Evolutionary conservation across 2,113 vertebrate genomes (phyloP).

Genomic region (Syrrhaptes paradoxus): DNA sequence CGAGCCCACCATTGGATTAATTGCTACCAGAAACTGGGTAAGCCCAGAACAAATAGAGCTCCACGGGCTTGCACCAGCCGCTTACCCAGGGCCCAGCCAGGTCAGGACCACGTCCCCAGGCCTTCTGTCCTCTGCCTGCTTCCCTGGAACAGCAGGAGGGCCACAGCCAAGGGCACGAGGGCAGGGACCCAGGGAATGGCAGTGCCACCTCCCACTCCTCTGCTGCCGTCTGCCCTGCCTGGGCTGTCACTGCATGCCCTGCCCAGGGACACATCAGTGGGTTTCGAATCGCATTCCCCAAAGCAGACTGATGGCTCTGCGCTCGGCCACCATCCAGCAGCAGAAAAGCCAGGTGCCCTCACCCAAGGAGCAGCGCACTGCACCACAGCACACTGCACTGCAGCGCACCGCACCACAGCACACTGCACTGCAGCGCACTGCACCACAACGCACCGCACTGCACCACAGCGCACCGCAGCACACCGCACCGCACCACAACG

Average conservation of each 20-base stretch:
- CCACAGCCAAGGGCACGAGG: neutral
- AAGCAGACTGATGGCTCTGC: accelerated
- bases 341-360: neutral
- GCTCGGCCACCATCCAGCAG: accelerated
- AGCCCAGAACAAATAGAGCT: neutral
- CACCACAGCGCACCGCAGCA: accelerated
- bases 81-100: accelerated
- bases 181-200: accelerated
- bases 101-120: neutral
- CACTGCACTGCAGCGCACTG: neutral
- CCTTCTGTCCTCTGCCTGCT: neutral
- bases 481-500: neutral
- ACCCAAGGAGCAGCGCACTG: accelerated
- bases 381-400: neutral
- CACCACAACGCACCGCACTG: too few species aligned
- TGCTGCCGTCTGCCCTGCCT: neutral
- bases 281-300: accelerated
- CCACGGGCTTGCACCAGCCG: neutral
- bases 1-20: accelerated
- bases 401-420: too few species aligned
- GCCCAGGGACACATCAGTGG: accelerated
- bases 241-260: neutral
- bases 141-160: neutral
- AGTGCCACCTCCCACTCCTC: neutral
- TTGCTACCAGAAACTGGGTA: neutral